Evolutionary conservation across 2,113 vertebrate genomes (phyloP).

Genomic region (Pollachius pollachius): DNA sequence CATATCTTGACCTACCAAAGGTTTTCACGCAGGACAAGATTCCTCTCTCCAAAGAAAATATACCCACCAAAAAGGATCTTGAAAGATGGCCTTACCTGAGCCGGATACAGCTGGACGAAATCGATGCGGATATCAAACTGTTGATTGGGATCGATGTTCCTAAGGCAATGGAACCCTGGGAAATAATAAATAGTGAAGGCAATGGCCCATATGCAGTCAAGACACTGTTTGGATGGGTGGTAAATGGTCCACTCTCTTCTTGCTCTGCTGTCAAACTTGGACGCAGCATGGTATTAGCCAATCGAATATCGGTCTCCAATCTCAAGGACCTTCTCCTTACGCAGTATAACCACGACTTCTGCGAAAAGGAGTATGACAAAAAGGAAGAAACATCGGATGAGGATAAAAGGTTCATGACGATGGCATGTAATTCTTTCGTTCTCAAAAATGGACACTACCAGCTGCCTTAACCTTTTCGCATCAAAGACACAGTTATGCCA

Average conservation of each 20-base stretch:
- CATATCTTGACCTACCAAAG: background rate
- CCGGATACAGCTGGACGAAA: background rate
- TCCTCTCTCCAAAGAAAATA: background rate
- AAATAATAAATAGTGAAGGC: background rate
- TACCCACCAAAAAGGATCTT: background rate
- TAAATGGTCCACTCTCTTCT: background rate
- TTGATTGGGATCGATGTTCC: background rate
- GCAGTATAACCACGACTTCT: too few relatives aligned
- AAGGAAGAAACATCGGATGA: too few relatives aligned
- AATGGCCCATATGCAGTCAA: background rate
- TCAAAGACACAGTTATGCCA: background rate
- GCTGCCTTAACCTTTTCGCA: background rate
- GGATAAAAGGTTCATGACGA: background rate
- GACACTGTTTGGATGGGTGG: background rate
- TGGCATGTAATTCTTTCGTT: background rate
- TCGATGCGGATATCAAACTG: background rate
- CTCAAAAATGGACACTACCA: background rate
- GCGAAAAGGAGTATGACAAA: too few relatives aligned
- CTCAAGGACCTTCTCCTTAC: too few relatives aligned
- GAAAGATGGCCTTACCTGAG: background rate
- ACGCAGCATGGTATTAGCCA: too few relatives aligned
- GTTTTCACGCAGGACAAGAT: background rate
- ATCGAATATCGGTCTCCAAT: background rate
- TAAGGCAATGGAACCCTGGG: background rate
- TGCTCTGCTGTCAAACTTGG: background rate